phyloP scores from a whole-genome alignment of 2,888 invertebrate genomes.

The Helobdella robusta region DNA sequence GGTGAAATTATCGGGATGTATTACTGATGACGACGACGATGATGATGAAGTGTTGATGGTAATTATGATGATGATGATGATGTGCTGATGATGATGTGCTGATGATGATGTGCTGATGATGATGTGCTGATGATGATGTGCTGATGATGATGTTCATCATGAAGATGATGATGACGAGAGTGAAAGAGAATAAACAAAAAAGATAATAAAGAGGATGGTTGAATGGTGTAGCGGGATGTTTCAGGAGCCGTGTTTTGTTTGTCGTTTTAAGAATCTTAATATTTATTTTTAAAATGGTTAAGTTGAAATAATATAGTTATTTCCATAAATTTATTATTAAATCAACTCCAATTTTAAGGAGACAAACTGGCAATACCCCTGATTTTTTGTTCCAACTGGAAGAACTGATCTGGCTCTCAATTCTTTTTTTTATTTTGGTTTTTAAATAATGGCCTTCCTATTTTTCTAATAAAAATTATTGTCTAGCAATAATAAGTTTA shows the following conservation, averaged over 20 bases:
- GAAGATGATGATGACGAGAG: neutral
- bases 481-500: too few species aligned
- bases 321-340: too few species aligned
- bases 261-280: too few species aligned
- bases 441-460: too few species aligned
- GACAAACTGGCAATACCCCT: too few species aligned
- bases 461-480: too few species aligned
- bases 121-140: conserved; percentile 1
- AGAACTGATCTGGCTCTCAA: too few species aligned
- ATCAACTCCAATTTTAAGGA: too few species aligned
- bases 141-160: neutral
- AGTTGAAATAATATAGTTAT: too few species aligned
- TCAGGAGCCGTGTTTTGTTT: neutral
- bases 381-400: too few species aligned
- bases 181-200: neutral
- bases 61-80: neutral
- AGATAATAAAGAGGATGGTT: neutral
- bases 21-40: neutral
- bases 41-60: conserved; percentile 1
- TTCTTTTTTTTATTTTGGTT: too few species aligned
- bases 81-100: neutral
- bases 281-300: too few species aligned
- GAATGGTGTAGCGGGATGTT: neutral
- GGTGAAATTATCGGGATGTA: neutral
- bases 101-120: conserved; percentile 1